These are phyloP conservation scores for Drosophila kanekoi DNA, from an alignment of 2,888 invertebrate species.

Conservation along the genomic window DNA sequence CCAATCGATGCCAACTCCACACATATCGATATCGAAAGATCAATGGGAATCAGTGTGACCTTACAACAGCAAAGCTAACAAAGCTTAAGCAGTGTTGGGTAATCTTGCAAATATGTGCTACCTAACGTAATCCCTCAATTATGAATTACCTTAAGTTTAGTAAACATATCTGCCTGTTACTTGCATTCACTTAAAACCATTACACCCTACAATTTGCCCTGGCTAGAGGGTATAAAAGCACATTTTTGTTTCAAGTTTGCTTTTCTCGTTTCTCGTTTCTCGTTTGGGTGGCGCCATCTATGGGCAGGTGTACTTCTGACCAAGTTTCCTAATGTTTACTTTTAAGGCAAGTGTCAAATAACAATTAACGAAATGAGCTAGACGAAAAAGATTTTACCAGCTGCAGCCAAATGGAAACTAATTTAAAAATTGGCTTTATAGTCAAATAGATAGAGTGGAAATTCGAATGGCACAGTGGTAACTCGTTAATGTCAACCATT, in stretches of 20 bases:
- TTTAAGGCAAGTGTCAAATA: conserved; percentile 19
- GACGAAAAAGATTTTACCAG: neutral
- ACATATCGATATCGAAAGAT: neutral
- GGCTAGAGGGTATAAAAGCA: neutral
- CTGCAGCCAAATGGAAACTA: conserved; percentile 5
- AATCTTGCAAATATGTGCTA: neutral
- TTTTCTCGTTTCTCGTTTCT: neutral
- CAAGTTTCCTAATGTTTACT: neutral
- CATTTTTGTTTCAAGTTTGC: conserved; percentile 6
- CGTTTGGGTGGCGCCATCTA: conserved; percentile 25
- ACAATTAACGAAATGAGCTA: conserved; percentile 14
- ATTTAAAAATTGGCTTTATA: neutral
- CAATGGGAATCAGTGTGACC: neutral
- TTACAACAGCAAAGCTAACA: neutral
- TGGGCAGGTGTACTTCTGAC: neutral
- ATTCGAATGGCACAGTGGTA: no score
- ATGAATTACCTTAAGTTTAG: no score
- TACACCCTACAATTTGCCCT: neutral
- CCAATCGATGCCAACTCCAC: no score
- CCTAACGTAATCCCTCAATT: no score
- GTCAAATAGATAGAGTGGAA: neutral
- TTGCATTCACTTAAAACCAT: neutral
- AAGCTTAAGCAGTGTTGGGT: neutral
- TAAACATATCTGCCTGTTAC: neutral
- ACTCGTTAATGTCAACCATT: no score